Conservation (phyloP, 2,888 invertebrate species). For the Rhagophthalmus giganteus region DNA sequence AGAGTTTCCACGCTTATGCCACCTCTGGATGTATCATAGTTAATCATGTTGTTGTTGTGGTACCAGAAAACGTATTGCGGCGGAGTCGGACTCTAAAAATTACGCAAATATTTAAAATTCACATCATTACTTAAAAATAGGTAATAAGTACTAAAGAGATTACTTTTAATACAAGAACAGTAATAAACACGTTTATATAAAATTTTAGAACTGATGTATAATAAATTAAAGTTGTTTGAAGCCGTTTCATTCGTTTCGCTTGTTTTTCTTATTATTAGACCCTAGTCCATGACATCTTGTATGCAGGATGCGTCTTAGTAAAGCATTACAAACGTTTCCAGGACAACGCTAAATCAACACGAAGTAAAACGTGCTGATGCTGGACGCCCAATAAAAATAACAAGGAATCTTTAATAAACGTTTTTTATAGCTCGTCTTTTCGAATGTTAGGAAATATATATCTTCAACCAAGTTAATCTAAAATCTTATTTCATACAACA, state of each 20-base stretch:
- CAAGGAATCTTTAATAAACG: constrained; percentile 30
- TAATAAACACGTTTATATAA: too few relatives aligned
- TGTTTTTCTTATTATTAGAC: too few relatives aligned
- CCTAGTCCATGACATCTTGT: constrained; percentile 8
- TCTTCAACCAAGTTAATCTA: too few relatives aligned
- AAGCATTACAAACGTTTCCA: constrained; percentile 30
- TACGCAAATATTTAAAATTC: too few relatives aligned
- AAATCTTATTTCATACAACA: too few relatives aligned
- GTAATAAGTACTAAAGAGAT: too few relatives aligned
- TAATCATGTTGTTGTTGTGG: constrained; percentile 92
- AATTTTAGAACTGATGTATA: too few relatives aligned
- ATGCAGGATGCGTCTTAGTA: constrained; percentile 26
- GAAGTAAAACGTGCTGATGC: constrained; percentile 33
- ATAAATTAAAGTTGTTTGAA: too few relatives aligned
- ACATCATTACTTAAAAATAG: too few relatives aligned
- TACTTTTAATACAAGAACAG: too few relatives aligned
- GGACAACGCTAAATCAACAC: constrained; percentile 37
- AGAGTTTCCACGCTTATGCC: constrained; percentile 81
- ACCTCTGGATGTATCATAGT: constrained; percentile 84
- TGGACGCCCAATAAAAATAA: constrained; percentile 31
- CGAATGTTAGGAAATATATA: constrained; percentile 7
- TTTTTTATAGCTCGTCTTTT: constrained; percentile 14
- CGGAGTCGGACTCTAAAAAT: constrained; percentile 82
- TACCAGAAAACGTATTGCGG: constrained; percentile 96
- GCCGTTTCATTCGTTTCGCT: too few relatives aligned